phyloP scores from a whole-genome alignment of 2,888 invertebrate species.

The Sarcophaga rosellei region DNA sequence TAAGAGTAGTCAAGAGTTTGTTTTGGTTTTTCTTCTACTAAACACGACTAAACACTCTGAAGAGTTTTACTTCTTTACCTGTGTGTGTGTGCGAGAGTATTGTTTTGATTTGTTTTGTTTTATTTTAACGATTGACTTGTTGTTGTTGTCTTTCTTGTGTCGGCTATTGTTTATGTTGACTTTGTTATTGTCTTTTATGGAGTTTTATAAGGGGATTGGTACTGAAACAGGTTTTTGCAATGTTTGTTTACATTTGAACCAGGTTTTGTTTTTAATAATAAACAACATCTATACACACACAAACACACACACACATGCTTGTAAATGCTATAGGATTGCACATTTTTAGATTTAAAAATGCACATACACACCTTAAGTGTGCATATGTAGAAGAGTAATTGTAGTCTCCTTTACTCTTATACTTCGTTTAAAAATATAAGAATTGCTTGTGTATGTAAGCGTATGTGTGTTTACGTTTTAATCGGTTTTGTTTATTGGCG shows the following conservation, averaged over 20 bases:
- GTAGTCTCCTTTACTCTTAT: too few species aligned
- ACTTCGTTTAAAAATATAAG: too few species aligned
- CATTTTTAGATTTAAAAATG: not conserved
- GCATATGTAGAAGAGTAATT: too few species aligned
- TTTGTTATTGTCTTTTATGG: constrained; percentile 34
- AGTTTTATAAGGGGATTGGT: constrained; percentile 13
- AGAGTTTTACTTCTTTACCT: too few species aligned
- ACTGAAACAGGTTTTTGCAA: constrained; percentile 56
- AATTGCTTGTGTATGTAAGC: not conserved
- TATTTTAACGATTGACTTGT: not conserved
- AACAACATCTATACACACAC: constrained; percentile 2
- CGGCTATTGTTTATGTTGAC: constrained; percentile 25
- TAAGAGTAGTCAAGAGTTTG: too few species aligned
- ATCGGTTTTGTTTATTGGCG: not conserved
- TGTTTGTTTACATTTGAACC: constrained; percentile 65
- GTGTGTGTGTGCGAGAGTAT: not conserved
- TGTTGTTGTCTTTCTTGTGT: not conserved
- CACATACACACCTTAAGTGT: too few species aligned
- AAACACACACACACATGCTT: not conserved
- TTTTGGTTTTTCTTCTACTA: too few species aligned
- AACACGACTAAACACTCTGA: too few species aligned
- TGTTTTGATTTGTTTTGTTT: constrained; percentile 15
- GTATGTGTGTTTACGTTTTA: not conserved
- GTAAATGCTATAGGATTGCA: not conserved
- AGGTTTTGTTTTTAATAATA: constrained; percentile 37